Evolutionary conservation across 2,888 invertebrate species (phyloP).

Genomic region (Lochmaea crataegi): DNA sequence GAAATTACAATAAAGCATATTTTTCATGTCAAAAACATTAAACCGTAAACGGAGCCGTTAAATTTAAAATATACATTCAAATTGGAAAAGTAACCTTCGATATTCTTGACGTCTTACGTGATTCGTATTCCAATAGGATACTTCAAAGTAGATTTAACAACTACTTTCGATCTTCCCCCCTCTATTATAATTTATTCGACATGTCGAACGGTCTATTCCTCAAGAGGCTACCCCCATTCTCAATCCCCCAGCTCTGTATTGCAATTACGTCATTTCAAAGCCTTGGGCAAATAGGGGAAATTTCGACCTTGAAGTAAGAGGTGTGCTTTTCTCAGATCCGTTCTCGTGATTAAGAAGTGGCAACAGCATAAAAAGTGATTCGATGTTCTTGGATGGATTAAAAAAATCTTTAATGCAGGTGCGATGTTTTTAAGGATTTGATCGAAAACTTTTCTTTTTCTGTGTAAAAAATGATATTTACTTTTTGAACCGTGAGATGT

Average conservation of each 20-base stretch:
- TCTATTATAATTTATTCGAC: conserved; percentile 49
- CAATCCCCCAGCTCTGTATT: conserved; percentile 37
- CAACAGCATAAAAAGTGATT: background rate
- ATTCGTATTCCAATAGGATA: conserved; percentile 39
- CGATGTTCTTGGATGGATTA: background rate
- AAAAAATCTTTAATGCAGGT: background rate
- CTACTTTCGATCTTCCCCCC: conserved; percentile 31
- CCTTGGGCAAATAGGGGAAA: conserved; percentile 49
- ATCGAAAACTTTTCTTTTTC: background rate
- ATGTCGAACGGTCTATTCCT: conserved; percentile 46
- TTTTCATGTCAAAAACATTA: background rate
- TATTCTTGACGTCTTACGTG: conserved; percentile 46
- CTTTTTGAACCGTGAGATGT: no score
- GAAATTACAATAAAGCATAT: no score
- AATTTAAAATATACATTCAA: conserved; percentile 25
- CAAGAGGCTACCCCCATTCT: conserved; percentile 16
- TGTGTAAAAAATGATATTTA: background rate
- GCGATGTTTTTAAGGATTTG: background rate
- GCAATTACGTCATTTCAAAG: conserved; percentile 51
- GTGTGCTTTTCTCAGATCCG: background rate
- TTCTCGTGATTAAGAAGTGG: background rate
- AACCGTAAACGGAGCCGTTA: background rate
- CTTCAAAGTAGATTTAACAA: conserved; percentile 41
- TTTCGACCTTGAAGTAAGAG: conserved; percentile 28
- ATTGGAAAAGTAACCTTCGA: conserved; percentile 23